phyloP scores from a whole-genome alignment of 2,113 vertebrate species.

The Mormyrus iriodes region DNA sequence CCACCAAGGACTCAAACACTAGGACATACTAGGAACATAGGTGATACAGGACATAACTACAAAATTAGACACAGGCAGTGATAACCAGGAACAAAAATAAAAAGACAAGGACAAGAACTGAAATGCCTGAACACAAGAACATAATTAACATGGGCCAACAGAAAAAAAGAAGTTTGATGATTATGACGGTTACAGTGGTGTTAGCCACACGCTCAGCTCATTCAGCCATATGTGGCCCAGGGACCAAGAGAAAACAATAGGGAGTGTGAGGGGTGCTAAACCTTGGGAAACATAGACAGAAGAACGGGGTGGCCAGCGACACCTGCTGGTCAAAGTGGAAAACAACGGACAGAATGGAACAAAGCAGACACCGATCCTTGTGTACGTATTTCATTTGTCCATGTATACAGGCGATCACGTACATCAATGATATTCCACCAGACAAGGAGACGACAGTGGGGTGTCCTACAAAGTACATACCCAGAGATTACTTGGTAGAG shows the following conservation, averaged over 20 bases:
- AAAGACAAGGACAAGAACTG: not conserved
- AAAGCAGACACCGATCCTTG: not conserved
- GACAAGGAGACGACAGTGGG: not conserved
- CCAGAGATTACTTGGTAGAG: not conserved
- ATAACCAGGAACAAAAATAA: not conserved
- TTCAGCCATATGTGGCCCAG: too few relatives aligned
- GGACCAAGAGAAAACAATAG: not conserved
- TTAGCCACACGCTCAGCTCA: too few relatives aligned
- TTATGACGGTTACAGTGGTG: too few relatives aligned
- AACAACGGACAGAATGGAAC: too few relatives aligned
- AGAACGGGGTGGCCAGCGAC: too few relatives aligned
- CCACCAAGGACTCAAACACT: not conserved
- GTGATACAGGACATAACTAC: not conserved
- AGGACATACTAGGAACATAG: not conserved
- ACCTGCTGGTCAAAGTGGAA: too few relatives aligned
- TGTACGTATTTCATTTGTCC: not conserved
- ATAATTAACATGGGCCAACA: too few relatives aligned
- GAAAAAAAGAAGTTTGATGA: too few relatives aligned
- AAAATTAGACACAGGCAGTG: not conserved
- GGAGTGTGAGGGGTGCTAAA: not conserved
- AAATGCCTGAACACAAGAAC: not conserved
- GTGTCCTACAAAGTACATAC: not conserved
- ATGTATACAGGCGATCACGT: too few relatives aligned
- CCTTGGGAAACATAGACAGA: too few relatives aligned
- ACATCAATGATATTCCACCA: not conserved